These are phyloP conservation scores for Yponomeuta sedellus DNA, from an alignment of 2,888 invertebrate species.

Conservation along the genomic window DNA sequence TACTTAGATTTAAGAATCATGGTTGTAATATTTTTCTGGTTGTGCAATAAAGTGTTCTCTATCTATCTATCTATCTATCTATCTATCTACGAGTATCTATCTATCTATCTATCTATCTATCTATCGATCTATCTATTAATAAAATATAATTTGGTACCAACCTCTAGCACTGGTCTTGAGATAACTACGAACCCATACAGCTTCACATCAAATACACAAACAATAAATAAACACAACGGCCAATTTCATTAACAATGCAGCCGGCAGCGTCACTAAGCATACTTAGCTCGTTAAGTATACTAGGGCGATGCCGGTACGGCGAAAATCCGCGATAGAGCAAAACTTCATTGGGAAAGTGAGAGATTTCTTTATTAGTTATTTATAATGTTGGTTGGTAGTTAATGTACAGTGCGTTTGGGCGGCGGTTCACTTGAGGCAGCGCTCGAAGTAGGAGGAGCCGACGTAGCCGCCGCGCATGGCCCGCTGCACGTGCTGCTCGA, in stretches of 20 bases:
- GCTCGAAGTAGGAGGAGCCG: slow-evolving; percentile 95
- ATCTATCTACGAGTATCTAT: too few species aligned
- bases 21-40: too few species aligned
- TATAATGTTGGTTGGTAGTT: slow-evolving; percentile 5
- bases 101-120: too few species aligned
- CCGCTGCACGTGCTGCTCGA: slow-evolving; percentile 96
- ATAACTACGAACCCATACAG: slow-evolving; percentile 1
- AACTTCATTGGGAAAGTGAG: slow-evolving; percentile 12
- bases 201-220: neutral
- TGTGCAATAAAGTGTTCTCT: too few species aligned
- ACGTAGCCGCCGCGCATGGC: slow-evolving; percentile 98
- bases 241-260: neutral
- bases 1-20: too few species aligned
- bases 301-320: neutral
- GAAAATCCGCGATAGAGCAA: neutral
- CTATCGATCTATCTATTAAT: neutral
- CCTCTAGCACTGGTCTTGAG: slow-evolving; percentile 2
- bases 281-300: neutral
- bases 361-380: slow-evolving; percentile 15
- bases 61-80: too few species aligned
- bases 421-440: slow-evolving; percentile 92
- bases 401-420: slow-evolving; percentile 21
- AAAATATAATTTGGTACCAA: neutral
- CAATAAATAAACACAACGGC: neutral
- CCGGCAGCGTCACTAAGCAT: neutral